Base-by-base conservation (phyloP, 2,888 invertebrate genomes). In the Hoplodrina blanda region DNA sequence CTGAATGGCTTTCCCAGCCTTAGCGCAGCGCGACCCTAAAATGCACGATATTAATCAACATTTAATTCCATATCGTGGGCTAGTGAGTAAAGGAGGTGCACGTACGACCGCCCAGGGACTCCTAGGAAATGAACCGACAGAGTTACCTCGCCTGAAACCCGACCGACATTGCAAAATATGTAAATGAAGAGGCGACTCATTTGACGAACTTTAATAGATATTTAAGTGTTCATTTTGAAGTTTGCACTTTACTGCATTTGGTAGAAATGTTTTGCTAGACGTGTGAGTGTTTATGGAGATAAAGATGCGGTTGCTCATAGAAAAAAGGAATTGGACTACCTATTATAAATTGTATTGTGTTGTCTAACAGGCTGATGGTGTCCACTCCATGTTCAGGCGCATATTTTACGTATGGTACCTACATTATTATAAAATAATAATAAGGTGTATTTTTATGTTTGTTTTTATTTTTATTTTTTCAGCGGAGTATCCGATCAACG, bases 191-290 rank as follows among this genome's bases (percentile, higher is more conserved):
- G 90, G 89, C 89, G 90, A 93, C 93, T 93, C 91, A 94, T 94
- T 94, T 94, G 92, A 93, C 93, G 90, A 94, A 94, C 93, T 94
- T 94, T 93, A 94, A 94, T 94, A 89, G 93, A 91, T 91, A 93
- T 94, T 94, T 94, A 94, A 93, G 91, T 92, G 91, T 92, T 93
- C 90, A 93, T 94, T 93, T 92, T 89, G 90, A 93, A 94, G 91
- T 93, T 94, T 90, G 78, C 87, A 88, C 89, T 91, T 88, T 83
- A 88, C 87, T 90, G 89, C 82, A 89, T 91, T 89, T 84, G 83
- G 82, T 73, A 78, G 83, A 86, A 87, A 84, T 75, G 82, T 74
- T 86, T 70, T 64, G 62, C 1, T 76, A 79, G 74, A 56, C 6
- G 56, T 50, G 6, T 17, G 11, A 17, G 8, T 37, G 19, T 11